Percentiles rank a stretch among this genome's conserved stretches.
Evolutionary conservation across 2,797 vertebrate species (phyloP).

Genomic region (Borostomias antarcticus): DNA sequence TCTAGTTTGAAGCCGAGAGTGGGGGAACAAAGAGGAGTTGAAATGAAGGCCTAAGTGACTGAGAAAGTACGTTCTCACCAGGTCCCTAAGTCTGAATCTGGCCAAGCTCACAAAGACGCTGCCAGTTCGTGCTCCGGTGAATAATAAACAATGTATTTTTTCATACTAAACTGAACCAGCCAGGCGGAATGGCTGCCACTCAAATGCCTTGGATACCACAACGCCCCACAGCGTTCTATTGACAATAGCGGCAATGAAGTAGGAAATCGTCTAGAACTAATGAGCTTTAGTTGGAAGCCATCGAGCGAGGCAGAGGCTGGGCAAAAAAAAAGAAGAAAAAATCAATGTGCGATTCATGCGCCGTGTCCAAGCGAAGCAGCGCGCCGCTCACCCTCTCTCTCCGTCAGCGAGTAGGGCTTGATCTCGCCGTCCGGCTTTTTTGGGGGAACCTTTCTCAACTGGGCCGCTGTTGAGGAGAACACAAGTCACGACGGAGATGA

Average conservation of each 20-base stretch:
- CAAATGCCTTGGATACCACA: not conserved
- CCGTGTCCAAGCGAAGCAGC: not conserved
- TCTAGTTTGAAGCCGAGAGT: too few species aligned
- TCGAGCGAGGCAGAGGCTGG: not conserved
- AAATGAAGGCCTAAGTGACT: too few species aligned
- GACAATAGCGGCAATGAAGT: not conserved
- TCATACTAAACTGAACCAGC: not conserved
- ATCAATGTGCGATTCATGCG: too few species aligned
- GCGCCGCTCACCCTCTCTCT: slow-evolving; percentile 87
- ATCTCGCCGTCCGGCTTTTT: slow-evolving; percentile 89
- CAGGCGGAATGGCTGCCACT: not conserved
- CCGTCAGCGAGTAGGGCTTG: slow-evolving; percentile 89
- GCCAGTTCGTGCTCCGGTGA: not conserved
- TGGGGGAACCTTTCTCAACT: slow-evolving; percentile 78
- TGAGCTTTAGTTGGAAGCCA: not conserved
- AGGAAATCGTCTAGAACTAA: not conserved
- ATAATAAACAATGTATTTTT: not conserved
- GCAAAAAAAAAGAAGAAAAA: too few species aligned
- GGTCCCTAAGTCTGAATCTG: not conserved
- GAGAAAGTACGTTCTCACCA: not conserved
- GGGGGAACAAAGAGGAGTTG: too few species aligned
- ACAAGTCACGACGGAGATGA: slow-evolving; percentile 17
- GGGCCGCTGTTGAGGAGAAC: slow-evolving; percentile 59
- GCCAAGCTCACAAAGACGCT: not conserved
- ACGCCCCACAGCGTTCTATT: not conserved